Evolutionary conservation across 2,888 invertebrate genomes (phyloP).

Genomic region (Crioceris asparagi): DNA sequence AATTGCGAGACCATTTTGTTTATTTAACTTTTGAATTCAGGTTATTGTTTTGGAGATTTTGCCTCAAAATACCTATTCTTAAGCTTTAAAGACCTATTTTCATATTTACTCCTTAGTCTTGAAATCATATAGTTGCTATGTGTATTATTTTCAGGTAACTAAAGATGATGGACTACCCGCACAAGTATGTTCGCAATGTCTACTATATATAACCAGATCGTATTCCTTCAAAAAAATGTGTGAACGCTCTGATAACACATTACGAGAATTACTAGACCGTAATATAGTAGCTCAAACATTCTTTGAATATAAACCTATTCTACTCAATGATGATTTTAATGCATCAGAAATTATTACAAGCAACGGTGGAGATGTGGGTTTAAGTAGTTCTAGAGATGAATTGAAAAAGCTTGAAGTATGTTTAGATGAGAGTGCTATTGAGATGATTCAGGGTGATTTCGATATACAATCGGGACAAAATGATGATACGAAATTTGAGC

Average conservation of each 20-base stretch:
- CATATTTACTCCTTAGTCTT: neutral
- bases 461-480: too few species aligned
- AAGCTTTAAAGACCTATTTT: neutral
- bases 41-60: too few species aligned
- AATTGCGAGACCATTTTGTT: too few species aligned
- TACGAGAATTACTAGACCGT: slow-evolving; percentile 30
- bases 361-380: too few species aligned
- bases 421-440: too few species aligned
- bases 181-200: slow-evolving; percentile 35
- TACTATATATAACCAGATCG: slow-evolving; percentile 31
- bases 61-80: neutral
- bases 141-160: slow-evolving; percentile 24
- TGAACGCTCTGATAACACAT: slow-evolving; percentile 32
- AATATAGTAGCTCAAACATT: slow-evolving; percentile 17
- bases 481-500: too few species aligned
- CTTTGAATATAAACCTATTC: slow-evolving; percentile 5
- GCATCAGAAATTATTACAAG: too few species aligned
- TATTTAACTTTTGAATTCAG: too few species aligned
- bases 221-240: slow-evolving; percentile 36
- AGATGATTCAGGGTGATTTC: too few species aligned
- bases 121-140: neutral
- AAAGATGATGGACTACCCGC: slow-evolving; percentile 35
- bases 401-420: too few species aligned
- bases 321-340: neutral
- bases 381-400: too few species aligned